These are phyloP conservation scores for Alectoris magna DNA, from an alignment of 2,797 vertebrate genomes.

Conservation along the genomic window DNA sequence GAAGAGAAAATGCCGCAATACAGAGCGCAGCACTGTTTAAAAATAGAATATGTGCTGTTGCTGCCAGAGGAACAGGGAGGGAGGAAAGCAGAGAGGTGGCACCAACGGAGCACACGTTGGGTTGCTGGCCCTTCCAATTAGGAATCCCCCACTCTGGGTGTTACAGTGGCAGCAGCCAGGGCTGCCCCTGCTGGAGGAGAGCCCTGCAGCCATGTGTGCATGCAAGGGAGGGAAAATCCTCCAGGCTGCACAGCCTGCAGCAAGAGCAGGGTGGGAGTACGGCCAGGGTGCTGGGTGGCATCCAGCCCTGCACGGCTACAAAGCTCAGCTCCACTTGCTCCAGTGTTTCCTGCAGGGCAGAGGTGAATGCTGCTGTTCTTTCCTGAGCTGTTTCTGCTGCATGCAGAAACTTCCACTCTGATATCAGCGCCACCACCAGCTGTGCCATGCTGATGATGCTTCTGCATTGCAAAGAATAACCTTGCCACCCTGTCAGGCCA, in stretches of 20 bases:
- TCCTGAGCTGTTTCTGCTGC: background rate
- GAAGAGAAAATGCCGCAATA: conserved; percentile 82
- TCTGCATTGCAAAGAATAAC: too few species aligned
- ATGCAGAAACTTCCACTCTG: background rate
- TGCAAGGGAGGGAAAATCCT: background rate
- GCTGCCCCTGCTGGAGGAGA: background rate
- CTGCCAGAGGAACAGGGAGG: background rate
- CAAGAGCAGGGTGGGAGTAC: background rate
- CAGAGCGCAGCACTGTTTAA: conserved; percentile 85
- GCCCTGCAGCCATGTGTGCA: background rate
- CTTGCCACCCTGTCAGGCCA: background rate
- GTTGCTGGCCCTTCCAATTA: background rate
- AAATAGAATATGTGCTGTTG: conserved; percentile 82
- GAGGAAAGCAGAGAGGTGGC: background rate
- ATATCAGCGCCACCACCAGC: background rate
- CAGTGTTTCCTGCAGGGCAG: too few species aligned
- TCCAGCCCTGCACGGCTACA: too few species aligned
- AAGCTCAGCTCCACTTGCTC: too few species aligned
- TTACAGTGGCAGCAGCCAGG: background rate
- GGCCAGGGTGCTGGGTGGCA: too few species aligned
- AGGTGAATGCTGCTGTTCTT: background rate
- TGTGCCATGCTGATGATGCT: background rate
- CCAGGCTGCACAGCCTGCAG: fast-evolving
- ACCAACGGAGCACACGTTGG: background rate
- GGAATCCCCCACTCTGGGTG: background rate